phyloP scores from a whole-genome alignment of 1,140 invertebrate species.

The Papilio aristodemus region DNA sequence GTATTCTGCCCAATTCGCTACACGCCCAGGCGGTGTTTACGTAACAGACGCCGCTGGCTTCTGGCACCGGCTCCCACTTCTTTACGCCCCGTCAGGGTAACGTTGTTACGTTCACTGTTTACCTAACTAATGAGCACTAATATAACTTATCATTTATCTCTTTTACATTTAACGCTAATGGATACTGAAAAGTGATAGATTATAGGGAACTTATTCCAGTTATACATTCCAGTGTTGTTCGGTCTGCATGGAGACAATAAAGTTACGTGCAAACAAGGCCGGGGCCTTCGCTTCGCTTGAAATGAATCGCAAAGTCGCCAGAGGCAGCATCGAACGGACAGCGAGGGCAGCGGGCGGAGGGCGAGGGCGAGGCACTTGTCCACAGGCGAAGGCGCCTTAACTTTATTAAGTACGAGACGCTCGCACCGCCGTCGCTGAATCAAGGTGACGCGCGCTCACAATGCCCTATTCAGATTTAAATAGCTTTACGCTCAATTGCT shows the following conservation, averaged over 20 bases:
- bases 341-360: constrained; percentile 36
- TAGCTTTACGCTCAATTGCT: constrained; percentile 79
- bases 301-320: constrained; percentile 50
- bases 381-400: constrained; percentile 65
- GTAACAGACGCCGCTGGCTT: constrained; percentile 73
- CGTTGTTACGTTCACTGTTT: constrained; percentile 46
- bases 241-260: neutral
- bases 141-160: constrained; percentile 36
- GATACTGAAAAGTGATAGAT: neutral
- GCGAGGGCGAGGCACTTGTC: constrained; percentile 47
- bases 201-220: neutral
- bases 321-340: constrained; percentile 39
- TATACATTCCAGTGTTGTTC: neutral
- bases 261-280: constrained; percentile 23
- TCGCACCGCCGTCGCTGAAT: constrained; percentile 59
- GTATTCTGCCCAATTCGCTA: constrained; percentile 77
- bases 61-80: constrained; percentile 62
- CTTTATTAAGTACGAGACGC: constrained; percentile 73
- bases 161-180: constrained; percentile 19
- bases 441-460: constrained; percentile 77
- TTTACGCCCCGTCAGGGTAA: constrained; percentile 45
- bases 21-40: constrained; percentile 76
- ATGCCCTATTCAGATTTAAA: constrained; percentile 79
- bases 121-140: constrained; percentile 48
- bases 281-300: constrained; percentile 51